Conservation (phyloP, 2,888 invertebrate species). For the Amblyteles armatorius region DNA sequence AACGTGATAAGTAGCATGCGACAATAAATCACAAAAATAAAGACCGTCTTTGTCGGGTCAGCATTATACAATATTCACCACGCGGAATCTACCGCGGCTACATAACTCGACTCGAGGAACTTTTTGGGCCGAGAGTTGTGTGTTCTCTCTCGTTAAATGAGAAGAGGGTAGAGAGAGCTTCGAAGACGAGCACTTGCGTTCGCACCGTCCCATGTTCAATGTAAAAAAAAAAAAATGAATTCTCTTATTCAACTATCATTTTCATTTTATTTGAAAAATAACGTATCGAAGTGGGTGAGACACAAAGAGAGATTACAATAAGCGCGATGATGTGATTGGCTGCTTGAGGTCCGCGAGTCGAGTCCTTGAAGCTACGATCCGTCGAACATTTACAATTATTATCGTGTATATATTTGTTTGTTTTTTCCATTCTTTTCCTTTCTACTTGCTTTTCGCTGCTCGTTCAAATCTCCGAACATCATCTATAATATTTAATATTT, state of each 20-base stretch:
- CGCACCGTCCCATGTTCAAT: too few relatives aligned
- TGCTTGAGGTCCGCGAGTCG: constrained; percentile 15
- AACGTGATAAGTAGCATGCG: constrained; percentile 65
- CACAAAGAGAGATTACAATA: background rate
- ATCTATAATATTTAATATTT: constrained; percentile 63
- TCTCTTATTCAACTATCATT: constrained; percentile 23
- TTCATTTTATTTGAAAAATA: constrained; percentile 30
- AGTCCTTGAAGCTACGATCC: constrained; percentile 29
- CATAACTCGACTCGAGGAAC: constrained; percentile 43
- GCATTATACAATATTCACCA: constrained; percentile 61
- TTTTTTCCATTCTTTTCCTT: constrained; percentile 21
- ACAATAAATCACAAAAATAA: constrained; percentile 66
- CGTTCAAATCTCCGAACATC: constrained; percentile 57
- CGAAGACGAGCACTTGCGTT: background rate
- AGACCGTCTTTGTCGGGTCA: constrained; percentile 51
- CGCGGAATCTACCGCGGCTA: constrained; percentile 35
- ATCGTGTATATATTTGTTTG: constrained; percentile 5
- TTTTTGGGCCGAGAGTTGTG: background rate
- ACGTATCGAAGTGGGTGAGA: constrained; percentile 18
- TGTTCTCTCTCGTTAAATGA: constrained; percentile 1
- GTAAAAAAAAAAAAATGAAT: background rate
- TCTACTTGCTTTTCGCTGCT: constrained; percentile 42
- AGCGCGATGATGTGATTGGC: constrained; percentile 3
- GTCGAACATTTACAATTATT: constrained; percentile 50
- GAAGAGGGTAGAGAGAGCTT: background rate